phyloP scores from a whole-genome alignment of 2,888 invertebrate species.

The Athetis lepigone region DNA sequence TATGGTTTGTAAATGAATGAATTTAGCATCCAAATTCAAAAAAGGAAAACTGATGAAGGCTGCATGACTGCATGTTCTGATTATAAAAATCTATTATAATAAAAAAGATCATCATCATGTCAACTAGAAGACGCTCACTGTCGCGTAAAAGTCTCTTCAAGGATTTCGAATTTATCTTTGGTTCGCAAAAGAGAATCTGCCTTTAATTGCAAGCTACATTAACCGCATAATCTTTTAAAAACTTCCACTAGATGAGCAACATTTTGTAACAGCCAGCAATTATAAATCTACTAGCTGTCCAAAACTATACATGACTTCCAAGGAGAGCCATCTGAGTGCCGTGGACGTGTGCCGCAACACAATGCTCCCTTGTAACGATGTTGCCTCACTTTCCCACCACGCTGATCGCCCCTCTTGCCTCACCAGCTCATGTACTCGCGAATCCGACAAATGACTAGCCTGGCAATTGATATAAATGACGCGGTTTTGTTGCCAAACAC shows the following conservation, averaged over 20 bases:
- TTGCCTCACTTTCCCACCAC: slow-evolving; percentile 48
- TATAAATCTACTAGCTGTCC: slow-evolving; percentile 17
- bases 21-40: too few species aligned
- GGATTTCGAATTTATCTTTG: too few species aligned
- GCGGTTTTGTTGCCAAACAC: slow-evolving; percentile 45
- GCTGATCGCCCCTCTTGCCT: slow-evolving; percentile 38
- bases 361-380: slow-evolving; percentile 20
- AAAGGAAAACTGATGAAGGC: too few species aligned
- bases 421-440: slow-evolving; percentile 33
- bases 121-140: too few species aligned
- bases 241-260: neutral
- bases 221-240: neutral
- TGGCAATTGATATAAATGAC: slow-evolving; percentile 56
- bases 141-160: too few species aligned
- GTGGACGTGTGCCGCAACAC: slow-evolving; percentile 33
- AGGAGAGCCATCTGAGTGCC: slow-evolving; percentile 35
- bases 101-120: too few species aligned
- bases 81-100: too few species aligned
- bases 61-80: too few species aligned
- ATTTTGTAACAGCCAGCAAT: slow-evolving; percentile 27
- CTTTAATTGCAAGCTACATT: too few species aligned
- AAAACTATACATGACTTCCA: slow-evolving; percentile 12
- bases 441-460: slow-evolving; percentile 41
- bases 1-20: neutral
- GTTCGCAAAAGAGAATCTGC: too few species aligned